Conservation (phyloP, 2,888 invertebrate species). For the Meiosimyza platycephala region DNA sequence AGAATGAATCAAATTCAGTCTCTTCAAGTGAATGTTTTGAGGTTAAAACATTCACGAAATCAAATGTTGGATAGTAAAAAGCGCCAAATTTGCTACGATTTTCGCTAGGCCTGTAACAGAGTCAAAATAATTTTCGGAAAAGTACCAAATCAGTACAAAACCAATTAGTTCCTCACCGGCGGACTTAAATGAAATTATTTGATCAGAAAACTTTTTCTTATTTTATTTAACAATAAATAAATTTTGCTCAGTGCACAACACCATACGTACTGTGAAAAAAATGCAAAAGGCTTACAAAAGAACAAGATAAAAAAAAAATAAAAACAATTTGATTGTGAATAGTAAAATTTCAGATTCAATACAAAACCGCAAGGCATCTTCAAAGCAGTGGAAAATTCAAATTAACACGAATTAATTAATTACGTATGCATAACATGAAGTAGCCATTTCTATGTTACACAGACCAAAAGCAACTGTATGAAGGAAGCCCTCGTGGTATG, state of each 20-base stretch:
- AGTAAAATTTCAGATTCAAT: constrained; percentile 29
- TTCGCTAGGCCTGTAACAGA: too few relatives aligned
- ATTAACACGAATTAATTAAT: constrained; percentile 60
- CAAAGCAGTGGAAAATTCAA: constrained; percentile 42
- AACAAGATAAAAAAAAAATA: constrained; percentile 25
- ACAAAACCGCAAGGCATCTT: constrained; percentile 16
- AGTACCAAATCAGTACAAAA: too few relatives aligned
- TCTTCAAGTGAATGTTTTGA: too few relatives aligned
- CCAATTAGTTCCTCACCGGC: too few relatives aligned
- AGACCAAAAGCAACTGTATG: neutral
- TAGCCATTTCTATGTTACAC: constrained; percentile 5
- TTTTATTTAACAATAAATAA: too few relatives aligned
- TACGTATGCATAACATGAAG: constrained; percentile 56
- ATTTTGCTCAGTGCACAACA: neutral
- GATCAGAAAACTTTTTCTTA: too few relatives aligned
- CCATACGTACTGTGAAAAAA: neutral
- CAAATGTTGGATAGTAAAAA: too few relatives aligned
- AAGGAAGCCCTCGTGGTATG: neutral
- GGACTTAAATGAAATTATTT: too few relatives aligned
- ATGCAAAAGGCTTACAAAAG: neutral
- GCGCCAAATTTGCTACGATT: too few relatives aligned
- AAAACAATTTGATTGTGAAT: constrained; percentile 7
- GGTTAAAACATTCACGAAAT: too few relatives aligned
- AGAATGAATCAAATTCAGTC: too few relatives aligned
- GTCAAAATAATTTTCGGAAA: too few relatives aligned